A percentile compares a stretch with the other conserved stretches of the same genome.
These are phyloP conservation scores for Mionectes olivaceus DNA, from an alignment of 2,797 vertebrate species.

Conservation along the genomic window DNA sequence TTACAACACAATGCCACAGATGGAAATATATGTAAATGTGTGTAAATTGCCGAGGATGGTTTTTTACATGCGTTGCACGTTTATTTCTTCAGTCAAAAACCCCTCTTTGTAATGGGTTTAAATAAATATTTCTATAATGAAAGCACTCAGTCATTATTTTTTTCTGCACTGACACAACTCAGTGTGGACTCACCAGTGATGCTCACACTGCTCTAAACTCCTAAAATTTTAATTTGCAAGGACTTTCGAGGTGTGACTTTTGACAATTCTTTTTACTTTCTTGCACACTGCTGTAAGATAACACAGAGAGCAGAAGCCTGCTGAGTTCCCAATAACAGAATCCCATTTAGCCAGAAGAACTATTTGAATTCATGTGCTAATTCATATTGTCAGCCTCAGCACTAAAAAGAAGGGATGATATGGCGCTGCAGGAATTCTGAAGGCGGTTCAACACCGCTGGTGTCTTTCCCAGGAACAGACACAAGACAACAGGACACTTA, in stretches of 20 bases:
- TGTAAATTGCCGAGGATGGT: neutral
- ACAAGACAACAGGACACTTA: neutral
- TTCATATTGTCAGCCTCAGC: neutral
- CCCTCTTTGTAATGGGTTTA: neutral
- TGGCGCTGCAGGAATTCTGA: neutral
- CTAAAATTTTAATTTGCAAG: neutral
- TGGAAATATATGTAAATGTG: neutral
- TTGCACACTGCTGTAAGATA: neutral
- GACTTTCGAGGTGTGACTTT: neutral
- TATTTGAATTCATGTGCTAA: neutral
- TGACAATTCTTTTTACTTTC: neutral
- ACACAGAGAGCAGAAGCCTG: neutral
- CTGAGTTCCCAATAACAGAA: neutral
- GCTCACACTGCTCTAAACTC: neutral
- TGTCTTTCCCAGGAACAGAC: neutral
- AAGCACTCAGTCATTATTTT: neutral
- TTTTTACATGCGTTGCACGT: neutral
- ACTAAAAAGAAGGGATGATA: neutral
- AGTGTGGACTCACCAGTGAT: neutral
- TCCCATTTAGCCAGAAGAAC: neutral
- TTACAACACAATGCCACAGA: neutral
- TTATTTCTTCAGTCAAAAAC: neutral
- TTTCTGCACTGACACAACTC: neutral
- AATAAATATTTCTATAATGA: neutral
- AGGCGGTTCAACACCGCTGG: neutral